Evolutionary conservation across 2,888 invertebrate species (phyloP).

Genomic region (Tenthredo scrophulariae): DNA sequence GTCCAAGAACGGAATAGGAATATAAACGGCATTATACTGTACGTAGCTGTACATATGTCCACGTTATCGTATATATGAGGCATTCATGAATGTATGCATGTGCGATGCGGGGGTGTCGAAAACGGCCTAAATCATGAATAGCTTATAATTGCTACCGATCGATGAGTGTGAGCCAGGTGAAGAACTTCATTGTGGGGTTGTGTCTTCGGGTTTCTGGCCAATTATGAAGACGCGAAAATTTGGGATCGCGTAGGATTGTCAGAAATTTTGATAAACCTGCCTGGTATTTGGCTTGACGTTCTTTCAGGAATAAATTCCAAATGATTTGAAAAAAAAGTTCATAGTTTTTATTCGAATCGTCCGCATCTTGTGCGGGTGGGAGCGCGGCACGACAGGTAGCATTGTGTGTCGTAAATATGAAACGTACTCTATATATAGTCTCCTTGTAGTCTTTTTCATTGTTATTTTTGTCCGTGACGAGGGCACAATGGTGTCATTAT

Average conservation of each 20-base stretch:
- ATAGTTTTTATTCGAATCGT: conserved; percentile 20
- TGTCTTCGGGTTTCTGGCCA: too few relatives aligned
- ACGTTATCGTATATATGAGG: neutral
- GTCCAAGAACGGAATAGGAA: conserved; percentile 44
- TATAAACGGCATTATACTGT: conserved; percentile 13
- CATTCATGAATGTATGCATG: neutral
- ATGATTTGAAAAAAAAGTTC: too few relatives aligned
- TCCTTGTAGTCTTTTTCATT: conserved; percentile 37
- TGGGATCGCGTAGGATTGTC: too few relatives aligned
- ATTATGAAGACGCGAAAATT: too few relatives aligned
- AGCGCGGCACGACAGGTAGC: conserved; percentile 41
- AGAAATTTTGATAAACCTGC: too few relatives aligned
- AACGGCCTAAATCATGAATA: neutral
- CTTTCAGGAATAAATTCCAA: too few relatives aligned
- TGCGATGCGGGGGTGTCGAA: neutral
- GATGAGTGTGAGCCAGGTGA: neutral
- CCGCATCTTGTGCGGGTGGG: neutral
- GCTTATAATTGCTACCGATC: neutral
- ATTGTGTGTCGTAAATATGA: conserved; percentile 48
- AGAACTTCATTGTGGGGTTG: too few relatives aligned
- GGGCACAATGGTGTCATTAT: conserved; percentile 52
- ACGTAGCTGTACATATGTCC: too few relatives aligned
- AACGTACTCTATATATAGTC: conserved; percentile 42
- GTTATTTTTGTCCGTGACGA: conserved; percentile 49
- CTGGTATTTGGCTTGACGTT: too few relatives aligned